phyloP scores from a whole-genome alignment of 2,113 vertebrate species.

The Spea multiplicata region DNA sequence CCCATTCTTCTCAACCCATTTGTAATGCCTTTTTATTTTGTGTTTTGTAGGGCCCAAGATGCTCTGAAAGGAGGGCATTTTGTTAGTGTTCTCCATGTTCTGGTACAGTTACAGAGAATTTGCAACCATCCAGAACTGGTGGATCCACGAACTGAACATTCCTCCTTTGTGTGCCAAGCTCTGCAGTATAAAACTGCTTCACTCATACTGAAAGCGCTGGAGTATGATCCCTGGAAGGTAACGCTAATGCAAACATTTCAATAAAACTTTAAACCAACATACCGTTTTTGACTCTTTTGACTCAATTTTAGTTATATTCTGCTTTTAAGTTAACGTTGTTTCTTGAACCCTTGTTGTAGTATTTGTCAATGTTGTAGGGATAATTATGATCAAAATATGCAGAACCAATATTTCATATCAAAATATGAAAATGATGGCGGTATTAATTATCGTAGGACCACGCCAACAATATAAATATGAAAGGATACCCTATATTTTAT shows the following conservation, averaged over 20 bases:
- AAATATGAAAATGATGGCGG: too few species aligned
- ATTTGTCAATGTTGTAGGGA: too few species aligned
- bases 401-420: too few species aligned
- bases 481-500: too few species aligned
- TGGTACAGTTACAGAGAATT: conserved; percentile 87
- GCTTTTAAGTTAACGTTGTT: too few species aligned
- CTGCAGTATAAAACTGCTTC: conserved; percentile 76
- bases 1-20: too few species aligned
- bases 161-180: conserved; percentile 71
- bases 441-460: too few species aligned
- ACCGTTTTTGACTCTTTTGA: too few species aligned
- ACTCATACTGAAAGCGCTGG: conserved; percentile 74
- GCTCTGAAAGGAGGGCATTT: conserved; percentile 89
- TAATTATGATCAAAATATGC: too few species aligned
- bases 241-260: neutral
- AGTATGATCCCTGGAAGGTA: conserved; percentile 75
- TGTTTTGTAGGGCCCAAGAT: conserved; percentile 75
- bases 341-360: too few species aligned
- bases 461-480: too few species aligned
- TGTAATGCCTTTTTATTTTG: neutral
- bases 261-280: neutral
- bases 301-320: too few species aligned
- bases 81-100: conserved; percentile 85
- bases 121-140: conserved; percentile 91
- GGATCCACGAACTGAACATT: conserved; percentile 70